Evolutionary conservation across 2,888 invertebrate genomes (phyloP).

Genomic region (Buathra laborator): DNA sequence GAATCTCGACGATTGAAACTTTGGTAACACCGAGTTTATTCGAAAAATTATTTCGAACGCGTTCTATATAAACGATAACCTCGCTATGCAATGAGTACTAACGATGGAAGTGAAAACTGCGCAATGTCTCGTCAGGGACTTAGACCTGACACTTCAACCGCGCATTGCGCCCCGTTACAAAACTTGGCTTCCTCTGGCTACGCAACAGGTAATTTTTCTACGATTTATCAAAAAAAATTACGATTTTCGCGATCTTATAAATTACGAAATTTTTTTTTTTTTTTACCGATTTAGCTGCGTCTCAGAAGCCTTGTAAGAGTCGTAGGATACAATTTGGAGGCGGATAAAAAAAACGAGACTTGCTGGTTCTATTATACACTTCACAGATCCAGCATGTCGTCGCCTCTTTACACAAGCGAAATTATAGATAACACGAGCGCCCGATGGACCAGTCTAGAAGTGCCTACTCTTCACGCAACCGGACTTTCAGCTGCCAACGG

Average conservation of each 20-base stretch:
- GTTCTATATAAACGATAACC: conserved; percentile 12
- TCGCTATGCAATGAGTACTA: conserved; percentile 76
- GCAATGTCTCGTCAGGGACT: conserved; percentile 82
- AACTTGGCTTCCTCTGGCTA: conserved; percentile 92
- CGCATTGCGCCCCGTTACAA: conserved; percentile 89
- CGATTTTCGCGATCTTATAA: conserved; percentile 40
- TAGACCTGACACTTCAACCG: conserved; percentile 83
- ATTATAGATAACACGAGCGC: conserved; percentile 90
- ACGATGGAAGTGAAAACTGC: conserved; percentile 80
- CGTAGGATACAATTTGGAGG: conserved; percentile 88
- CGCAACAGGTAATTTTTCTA: conserved; percentile 90
- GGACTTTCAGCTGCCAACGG: conserved; percentile 84
- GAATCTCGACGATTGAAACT: not conserved
- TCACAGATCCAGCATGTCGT: conserved; percentile 92
- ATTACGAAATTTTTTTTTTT: conserved; percentile 54
- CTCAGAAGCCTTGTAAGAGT: conserved; percentile 93
- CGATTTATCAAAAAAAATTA: not conserved
- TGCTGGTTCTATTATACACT: conserved; percentile 92
- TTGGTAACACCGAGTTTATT: not conserved
- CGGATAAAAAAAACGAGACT: conserved; percentile 85
- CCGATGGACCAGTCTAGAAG: conserved; percentile 93
- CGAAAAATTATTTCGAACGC: not conserved
- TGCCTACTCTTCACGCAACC: conserved; percentile 87
- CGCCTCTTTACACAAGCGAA: conserved; percentile 94
- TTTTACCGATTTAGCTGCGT: conserved; percentile 87